These are phyloP conservation scores for Podarcis siculus DNA, from an alignment of 2,797 vertebrate species.

Conservation along the genomic window DNA sequence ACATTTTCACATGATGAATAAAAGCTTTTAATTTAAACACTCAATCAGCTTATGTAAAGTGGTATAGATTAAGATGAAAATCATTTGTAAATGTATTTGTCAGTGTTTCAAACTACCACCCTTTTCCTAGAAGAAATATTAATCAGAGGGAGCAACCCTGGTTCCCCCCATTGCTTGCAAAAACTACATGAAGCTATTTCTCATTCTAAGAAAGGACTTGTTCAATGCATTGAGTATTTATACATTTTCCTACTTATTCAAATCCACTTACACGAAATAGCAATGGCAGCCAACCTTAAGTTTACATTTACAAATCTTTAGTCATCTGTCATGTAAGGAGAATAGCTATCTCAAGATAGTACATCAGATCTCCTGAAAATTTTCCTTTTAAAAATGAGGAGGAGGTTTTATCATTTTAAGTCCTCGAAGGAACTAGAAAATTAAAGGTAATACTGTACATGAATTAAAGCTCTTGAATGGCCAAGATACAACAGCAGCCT, in stretches of 20 bases:
- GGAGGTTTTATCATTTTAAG: slow-evolving; percentile 40
- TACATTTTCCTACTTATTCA: slow-evolving; percentile 54
- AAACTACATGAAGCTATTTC: slow-evolving; percentile 31
- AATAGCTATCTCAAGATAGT: slow-evolving; percentile 42
- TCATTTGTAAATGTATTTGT: slow-evolving; percentile 18
- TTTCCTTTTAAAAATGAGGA: slow-evolving; percentile 39
- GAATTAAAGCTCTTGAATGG: background rate
- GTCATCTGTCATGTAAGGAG: slow-evolving; percentile 4
- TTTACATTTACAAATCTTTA: slow-evolving; percentile 40
- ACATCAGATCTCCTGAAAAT: slow-evolving; percentile 40
- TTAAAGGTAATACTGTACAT: no score
- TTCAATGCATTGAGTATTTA: slow-evolving; percentile 51
- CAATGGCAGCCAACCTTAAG: slow-evolving; percentile 36
- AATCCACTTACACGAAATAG: slow-evolving; percentile 56
- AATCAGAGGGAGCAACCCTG: slow-evolving; percentile 41
- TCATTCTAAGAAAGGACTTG: slow-evolving; percentile 16
- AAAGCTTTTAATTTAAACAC: slow-evolving; percentile 35
- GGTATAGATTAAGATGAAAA: slow-evolving; percentile 46
- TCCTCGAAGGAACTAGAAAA: background rate
- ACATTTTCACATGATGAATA: slow-evolving; percentile 22
- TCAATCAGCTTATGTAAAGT: slow-evolving; percentile 45
- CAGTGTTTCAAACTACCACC: slow-evolving; percentile 49
- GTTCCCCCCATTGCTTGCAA: slow-evolving; percentile 18
- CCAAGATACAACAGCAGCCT: background rate
- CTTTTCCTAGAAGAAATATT: slow-evolving; percentile 38